phyloP scores from a whole-genome alignment of 2,113 vertebrate species.

The Conger conger region DNA sequence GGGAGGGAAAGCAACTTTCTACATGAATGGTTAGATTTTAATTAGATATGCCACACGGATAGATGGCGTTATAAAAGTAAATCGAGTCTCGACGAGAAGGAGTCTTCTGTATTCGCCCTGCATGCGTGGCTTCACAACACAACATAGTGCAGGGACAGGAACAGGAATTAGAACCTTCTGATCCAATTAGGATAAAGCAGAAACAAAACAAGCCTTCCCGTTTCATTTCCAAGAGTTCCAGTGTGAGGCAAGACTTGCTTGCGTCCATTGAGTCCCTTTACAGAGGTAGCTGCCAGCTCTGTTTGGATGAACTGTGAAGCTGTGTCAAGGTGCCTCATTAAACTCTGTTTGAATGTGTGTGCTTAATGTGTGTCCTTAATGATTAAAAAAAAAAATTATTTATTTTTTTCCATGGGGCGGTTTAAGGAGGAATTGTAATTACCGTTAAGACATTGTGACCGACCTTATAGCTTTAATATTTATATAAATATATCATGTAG shows the following conservation, averaged over 20 bases:
- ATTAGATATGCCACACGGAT: conserved; percentile 23
- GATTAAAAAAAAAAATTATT: no score
- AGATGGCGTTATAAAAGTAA: conserved; percentile 18
- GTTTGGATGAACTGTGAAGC: background rate
- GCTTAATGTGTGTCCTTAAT: background rate
- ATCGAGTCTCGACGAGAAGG: background rate
- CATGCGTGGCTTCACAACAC: no score
- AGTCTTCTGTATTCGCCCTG: background rate
- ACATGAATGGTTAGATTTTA: conserved; percentile 37
- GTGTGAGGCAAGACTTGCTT: conserved; percentile 26
- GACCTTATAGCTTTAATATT: no score
- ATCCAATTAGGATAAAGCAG: conserved; percentile 37
- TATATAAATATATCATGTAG: no score
- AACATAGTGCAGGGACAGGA: background rate
- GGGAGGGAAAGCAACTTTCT: conserved; percentile 9
- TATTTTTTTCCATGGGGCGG: no score
- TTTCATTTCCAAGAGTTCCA: conserved; percentile 5
- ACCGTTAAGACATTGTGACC: no score
- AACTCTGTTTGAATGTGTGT: background rate
- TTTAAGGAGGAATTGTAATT: background rate
- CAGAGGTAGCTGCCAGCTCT: background rate
- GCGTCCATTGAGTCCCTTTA: background rate
- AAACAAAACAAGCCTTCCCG: background rate
- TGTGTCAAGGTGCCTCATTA: background rate
- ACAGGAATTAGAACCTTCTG: conserved; percentile 18